phyloP scores from a whole-genome alignment of 2,888 invertebrate species.

The Tromatobia lineatoria region DNA sequence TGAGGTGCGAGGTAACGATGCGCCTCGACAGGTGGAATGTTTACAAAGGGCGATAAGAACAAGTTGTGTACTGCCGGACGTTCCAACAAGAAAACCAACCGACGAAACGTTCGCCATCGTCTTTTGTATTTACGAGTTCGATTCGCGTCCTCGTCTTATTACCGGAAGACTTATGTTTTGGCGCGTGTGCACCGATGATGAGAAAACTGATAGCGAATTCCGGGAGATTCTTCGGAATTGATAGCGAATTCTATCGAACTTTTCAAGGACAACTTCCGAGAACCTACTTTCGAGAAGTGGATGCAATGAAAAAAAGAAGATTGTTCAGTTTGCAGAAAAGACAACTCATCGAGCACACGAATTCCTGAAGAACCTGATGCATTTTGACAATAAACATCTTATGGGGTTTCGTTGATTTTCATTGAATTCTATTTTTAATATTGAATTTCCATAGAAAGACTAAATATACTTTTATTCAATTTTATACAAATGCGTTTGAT shows the following conservation, averaged over 20 bases:
- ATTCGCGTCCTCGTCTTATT: slow-evolving; percentile 45
- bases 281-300: background rate
- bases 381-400: too few species aligned
- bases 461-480: too few species aligned
- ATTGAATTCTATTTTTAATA: too few species aligned
- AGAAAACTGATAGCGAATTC: slow-evolving; percentile 17
- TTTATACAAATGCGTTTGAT: too few species aligned
- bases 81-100: background rate
- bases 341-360: too few species aligned
- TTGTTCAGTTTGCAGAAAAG: background rate
- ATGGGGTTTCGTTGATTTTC: too few species aligned
- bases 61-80: background rate
- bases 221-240: slow-evolving; percentile 55
- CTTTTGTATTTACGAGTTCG: slow-evolving; percentile 13
- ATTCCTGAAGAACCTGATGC: too few species aligned
- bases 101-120: background rate
- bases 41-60: slow-evolving; percentile 62
- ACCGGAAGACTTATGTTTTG: slow-evolving; percentile 54
- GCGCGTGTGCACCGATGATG: slow-evolving; percentile 3
- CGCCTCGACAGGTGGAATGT: slow-evolving; percentile 55
- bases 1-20: slow-evolving; percentile 32
- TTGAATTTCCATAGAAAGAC: too few species aligned
- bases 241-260: slow-evolving; percentile 47
- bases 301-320: background rate
- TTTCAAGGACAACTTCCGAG: slow-evolving; percentile 43